Conservation (phyloP, 2,888 invertebrate species). For the Dendrolimus houi region DNA sequence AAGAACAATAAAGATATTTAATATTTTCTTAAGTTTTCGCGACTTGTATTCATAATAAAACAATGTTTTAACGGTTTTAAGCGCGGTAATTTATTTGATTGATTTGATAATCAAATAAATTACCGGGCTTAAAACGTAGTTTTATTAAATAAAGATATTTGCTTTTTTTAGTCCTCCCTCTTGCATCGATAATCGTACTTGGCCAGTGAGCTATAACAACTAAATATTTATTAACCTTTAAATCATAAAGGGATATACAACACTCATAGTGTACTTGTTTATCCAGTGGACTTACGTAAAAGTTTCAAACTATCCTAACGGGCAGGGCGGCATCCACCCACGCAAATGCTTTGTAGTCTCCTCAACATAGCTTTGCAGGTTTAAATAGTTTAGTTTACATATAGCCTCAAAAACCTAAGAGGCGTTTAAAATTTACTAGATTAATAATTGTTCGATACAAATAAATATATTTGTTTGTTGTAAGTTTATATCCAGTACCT, state of each 20-base stretch:
- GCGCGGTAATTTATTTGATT: too few relatives aligned
- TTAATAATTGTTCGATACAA: not conserved
- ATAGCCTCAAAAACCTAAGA: not conserved
- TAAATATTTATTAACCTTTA: not conserved
- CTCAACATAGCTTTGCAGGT: not conserved
- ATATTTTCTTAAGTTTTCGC: too few relatives aligned
- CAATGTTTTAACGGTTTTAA: too few relatives aligned
- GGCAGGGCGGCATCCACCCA: not conserved
- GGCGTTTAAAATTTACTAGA: not conserved
- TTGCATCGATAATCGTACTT: too few relatives aligned
- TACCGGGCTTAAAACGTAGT: too few relatives aligned
- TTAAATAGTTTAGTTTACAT: not conserved
- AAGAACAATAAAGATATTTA: too few relatives aligned
- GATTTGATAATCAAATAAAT: too few relatives aligned
- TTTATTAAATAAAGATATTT: too few relatives aligned
- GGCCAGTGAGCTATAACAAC: not conserved
- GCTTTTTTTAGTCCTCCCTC: too few relatives aligned
- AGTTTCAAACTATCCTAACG: not conserved
- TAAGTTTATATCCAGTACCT: too few relatives aligned
- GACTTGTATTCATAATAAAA: too few relatives aligned
- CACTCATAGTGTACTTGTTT: not conserved
- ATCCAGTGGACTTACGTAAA: not conserved
- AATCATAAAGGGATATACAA: not conserved
- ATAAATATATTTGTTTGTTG: too few relatives aligned
- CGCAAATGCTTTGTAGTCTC: not conserved